Base-by-base conservation (phyloP, 2,888 invertebrate genomes). In the Tachina grossa region DNA sequence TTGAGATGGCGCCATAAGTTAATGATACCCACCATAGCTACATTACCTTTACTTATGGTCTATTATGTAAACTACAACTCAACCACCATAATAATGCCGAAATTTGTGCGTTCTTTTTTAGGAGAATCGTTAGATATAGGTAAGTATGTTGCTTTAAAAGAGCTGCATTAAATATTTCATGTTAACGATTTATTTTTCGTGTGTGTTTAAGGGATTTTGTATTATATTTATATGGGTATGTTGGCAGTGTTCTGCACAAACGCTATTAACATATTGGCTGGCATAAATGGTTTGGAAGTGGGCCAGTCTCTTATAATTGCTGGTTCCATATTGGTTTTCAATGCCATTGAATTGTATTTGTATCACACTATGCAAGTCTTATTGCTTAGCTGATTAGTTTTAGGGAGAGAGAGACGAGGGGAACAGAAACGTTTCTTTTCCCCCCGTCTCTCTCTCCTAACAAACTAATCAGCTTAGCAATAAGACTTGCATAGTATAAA, bases 171-270 rank as follows among this genome's bases (percentile, higher is more conserved):
- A 14, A 19, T 16, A 55, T 9, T 8, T 13, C 19, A 43, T 55
- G 19, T 51, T 57, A 8, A 45, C 13, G 57, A 41, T 13, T 51
- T 59, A 31, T 80, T 10, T 19, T 22, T 43, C 53, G 4, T 61
- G 4, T 55, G 45, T 43, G 11, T 69, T 57, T 49, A 57, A 96
- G 97, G 97, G 83, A 92, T 96, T 87, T 93, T 99, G 0, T 99
- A 99, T 93, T 99, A 99, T 91, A 92, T 99, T 13, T 99, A 98
- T 92, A 99, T 99, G 99, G 98, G 98, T 76, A 98, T 99, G 97
- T 93, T 99, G 89, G 98, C 99, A 76, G 98, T 99, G 14, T 99
- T 99, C 93, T 99, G 99, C 92, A 99, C 99, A 57, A 99, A 99
- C 94, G 99, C 99, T 14, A 99, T 99, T 89, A 99, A 99, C 92